A percentile compares a stretch with the other conserved stretches of the same genome.
Evolutionary conservation across 2,888 invertebrate species (phyloP).

Genomic region (Urechis unicinctus): DNA sequence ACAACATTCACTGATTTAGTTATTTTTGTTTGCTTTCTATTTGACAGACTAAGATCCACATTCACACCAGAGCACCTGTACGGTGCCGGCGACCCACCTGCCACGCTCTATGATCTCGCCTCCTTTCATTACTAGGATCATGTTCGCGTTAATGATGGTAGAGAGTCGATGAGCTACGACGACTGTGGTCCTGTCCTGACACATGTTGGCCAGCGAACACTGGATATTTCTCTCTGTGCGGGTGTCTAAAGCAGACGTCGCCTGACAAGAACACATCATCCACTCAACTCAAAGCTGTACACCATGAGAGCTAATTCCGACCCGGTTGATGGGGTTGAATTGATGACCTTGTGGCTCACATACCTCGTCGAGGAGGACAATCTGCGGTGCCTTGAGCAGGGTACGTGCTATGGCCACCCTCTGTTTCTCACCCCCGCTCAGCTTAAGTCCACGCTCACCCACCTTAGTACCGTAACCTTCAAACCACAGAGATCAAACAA

Average conservation of each 20-base stretch:
- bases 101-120: conserved; percentile 86
- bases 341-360: not conserved
- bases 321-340: no score
- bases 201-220: conserved; percentile 66
- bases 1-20: no score
- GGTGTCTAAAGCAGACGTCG: conserved; percentile 76
- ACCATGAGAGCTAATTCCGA: no score
- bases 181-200: conserved; percentile 76
- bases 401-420: conserved; percentile 90
- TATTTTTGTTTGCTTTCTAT: no score
- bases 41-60: no score
- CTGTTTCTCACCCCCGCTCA: conserved; percentile 94
- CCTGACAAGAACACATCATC: conserved; percentile 21
- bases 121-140: conserved; percentile 81
- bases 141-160: conserved; percentile 85
- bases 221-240: conserved; percentile 83
- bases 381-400: conserved; percentile 77
- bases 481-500: conserved; percentile 3
- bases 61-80: no score
- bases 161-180: conserved; percentile 84
- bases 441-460: conserved; percentile 82
- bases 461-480: conserved; percentile 52
- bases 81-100: conserved; percentile 59
- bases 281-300: no score
- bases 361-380: conserved; percentile 83